Percentiles rank a stretch among this genome's conserved stretches.
phyloP scores from a whole-genome alignment of 1,140 invertebrate species.

The Heliconius nattereri region DNA sequence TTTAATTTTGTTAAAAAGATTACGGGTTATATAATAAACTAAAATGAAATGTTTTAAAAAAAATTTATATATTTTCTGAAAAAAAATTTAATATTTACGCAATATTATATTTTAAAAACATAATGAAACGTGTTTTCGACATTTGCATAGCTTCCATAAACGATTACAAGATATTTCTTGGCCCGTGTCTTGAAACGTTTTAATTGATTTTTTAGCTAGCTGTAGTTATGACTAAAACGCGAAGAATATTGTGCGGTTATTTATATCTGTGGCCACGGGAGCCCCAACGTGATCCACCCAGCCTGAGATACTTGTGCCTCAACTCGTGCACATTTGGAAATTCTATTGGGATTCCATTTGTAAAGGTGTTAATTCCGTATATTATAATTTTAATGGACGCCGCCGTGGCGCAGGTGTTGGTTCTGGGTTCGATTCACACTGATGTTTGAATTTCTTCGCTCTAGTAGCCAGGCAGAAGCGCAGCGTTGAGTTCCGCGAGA shows the following conservation, averaged over 20 bases:
- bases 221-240: conserved; percentile 14
- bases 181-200: conserved; percentile 10
- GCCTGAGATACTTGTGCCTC: conserved; percentile 9
- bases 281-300: conserved; percentile 31
- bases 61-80: no score
- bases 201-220: background rate
- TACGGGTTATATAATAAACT: no score
- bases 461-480: no score
- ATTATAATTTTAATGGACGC: background rate
- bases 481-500: no score
- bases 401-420: no score
- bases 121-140: background rate
- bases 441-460: no score
- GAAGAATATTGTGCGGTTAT: conserved; percentile 33
- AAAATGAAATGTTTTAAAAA: no score
- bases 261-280: conserved; percentile 40
- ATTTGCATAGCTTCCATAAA: background rate
- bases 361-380: background rate
- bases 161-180: background rate
- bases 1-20: no score
- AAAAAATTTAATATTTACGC: no score
- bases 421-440: no score
- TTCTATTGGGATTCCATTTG: background rate
- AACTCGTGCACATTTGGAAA: conserved; percentile 19
- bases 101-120: no score